Base-by-base conservation (phyloP, 1,140 invertebrate species). In the Cotesia vestalis region DNA sequence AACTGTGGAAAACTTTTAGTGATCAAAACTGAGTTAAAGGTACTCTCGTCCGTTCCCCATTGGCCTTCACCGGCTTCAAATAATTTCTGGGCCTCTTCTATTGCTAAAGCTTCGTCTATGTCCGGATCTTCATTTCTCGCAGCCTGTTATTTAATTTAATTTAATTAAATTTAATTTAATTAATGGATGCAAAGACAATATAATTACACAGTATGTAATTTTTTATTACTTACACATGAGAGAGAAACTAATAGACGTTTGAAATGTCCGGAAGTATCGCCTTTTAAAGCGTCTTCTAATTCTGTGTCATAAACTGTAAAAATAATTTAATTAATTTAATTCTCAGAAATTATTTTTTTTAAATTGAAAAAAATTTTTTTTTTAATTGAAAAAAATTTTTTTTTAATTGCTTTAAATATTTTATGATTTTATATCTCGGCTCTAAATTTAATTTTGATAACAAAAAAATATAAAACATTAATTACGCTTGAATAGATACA, bases 251-350 rank as follows among this genome's bases (percentile, higher is more conserved):
- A 88, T 0, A 98, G 86, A 62, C 94, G 90, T 82, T 94, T 92
- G 83, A 97, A 96, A 79, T 95, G 90, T 3, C 96, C 96, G 17
- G 94, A 96, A 17, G 95, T 96, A 79, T 98, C 96, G 51, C 92
- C 91, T 79, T 91, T 91, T 40, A 98, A 85, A 78, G 96, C 95
- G 66, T 90, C 87, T 78, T 97, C 95, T 62, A 98, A 82, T 1
- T 92, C 90, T 53, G 89, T 91, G 40, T 89, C 90, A 84, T 93
- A 97, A 77, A 94, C 93, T 95, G 63, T 8, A 79, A 79, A 17
- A 67, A 72, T 35, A 35, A 14, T 34, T n/a, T n/a, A 27, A 51
- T 53, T 55, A 17, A 40, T 35, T 68, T 60, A 70, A 46, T 64
- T 46, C 40, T 46, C 0, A 8, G 60, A 57, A 14, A 60, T 62